Percentiles rank a stretch among this genome's conserved stretches.
phyloP scores from a whole-genome alignment of 2,888 invertebrate species.

The Campaea margaritaria region DNA sequence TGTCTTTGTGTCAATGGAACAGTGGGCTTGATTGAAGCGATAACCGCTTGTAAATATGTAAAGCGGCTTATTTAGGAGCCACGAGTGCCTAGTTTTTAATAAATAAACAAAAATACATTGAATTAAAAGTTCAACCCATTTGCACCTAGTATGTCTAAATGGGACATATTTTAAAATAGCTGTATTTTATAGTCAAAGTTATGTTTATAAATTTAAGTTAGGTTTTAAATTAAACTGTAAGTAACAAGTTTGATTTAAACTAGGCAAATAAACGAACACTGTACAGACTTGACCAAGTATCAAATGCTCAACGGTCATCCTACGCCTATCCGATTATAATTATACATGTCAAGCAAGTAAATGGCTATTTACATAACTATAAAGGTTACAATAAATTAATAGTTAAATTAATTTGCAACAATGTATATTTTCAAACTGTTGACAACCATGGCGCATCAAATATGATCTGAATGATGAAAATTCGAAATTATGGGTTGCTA shows the following conservation, averaged over 20 bases:
- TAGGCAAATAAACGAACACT: background rate
- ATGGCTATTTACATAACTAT: constrained; percentile 46
- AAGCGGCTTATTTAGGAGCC: constrained; percentile 29
- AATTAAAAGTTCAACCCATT: background rate
- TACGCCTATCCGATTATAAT: constrained; percentile 35
- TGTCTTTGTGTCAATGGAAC: constrained; percentile 16
- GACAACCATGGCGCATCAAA: constrained; percentile 7
- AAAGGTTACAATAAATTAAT: constrained; percentile 35
- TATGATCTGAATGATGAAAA: constrained; percentile 6
- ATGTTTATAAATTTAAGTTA: background rate
- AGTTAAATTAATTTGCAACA: background rate
- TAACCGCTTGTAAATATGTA: constrained; percentile 15
- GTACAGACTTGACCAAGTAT: no score
- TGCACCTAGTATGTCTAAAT: background rate
- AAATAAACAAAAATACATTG: background rate
- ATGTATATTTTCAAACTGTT: background rate
- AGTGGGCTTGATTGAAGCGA: constrained; percentile 17
- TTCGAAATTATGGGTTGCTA: constrained; percentile 2
- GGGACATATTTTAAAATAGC: background rate
- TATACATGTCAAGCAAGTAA: constrained; percentile 36
- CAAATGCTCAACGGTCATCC: no score
- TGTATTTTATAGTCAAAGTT: background rate
- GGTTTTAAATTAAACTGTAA: background rate
- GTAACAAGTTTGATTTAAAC: background rate
- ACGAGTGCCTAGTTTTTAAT: constrained; percentile 19